phyloP scores from a whole-genome alignment of 2,113 vertebrate species.

The Perca fluviatilis region DNA sequence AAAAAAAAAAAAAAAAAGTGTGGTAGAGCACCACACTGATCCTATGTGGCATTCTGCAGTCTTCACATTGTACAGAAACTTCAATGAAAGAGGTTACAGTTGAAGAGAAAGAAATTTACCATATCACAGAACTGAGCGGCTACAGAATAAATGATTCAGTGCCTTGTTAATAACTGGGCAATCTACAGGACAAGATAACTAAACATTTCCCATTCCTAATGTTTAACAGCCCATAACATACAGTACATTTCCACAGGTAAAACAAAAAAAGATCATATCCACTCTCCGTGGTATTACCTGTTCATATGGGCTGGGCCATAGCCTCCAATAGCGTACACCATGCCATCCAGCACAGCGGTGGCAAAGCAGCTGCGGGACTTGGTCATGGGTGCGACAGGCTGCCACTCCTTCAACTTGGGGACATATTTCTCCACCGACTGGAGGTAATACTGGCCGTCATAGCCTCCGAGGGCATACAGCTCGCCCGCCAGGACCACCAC shows the following conservation, averaged over 20 bases:
- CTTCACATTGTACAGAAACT: neutral
- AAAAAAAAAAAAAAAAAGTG: neutral
- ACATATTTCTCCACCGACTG: slow-evolving; percentile 96
- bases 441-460: slow-evolving; percentile 96
- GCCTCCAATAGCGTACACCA: slow-evolving; percentile 97
- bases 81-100: neutral
- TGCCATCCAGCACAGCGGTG: slow-evolving; percentile 93
- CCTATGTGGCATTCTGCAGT: neutral
- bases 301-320: slow-evolving; percentile 98
- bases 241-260: neutral
- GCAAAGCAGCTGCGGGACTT: slow-evolving; percentile 97
- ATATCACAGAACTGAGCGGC: neutral
- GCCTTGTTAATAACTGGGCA: neutral
- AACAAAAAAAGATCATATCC: neutral
- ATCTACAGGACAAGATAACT: neutral
- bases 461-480: slow-evolving; percentile 95
- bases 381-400: slow-evolving; percentile 95
- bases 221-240: neutral
- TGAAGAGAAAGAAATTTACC: neutral
- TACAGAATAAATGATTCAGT: neutral
- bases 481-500: slow-evolving; percentile 94
- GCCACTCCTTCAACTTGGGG: slow-evolving; percentile 95
- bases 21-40: neutral
- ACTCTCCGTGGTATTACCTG: slow-evolving; percentile 86
- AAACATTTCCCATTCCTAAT: neutral